Evolutionary conservation across 2,797 vertebrate species (phyloP).

Genomic region (Scleropages formosus): DNA sequence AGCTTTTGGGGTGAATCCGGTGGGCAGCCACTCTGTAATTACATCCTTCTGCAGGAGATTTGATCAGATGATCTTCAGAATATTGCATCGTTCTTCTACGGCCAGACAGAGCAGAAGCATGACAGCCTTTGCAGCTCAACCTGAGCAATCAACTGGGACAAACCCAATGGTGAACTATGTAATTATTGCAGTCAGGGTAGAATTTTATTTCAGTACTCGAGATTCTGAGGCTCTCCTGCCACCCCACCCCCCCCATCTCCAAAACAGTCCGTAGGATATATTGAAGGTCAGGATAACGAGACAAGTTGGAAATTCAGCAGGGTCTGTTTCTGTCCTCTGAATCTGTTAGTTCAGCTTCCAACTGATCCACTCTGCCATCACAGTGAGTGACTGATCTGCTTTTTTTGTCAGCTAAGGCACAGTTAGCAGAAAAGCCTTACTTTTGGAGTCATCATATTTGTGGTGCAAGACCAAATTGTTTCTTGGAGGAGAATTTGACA

Average conservation of each 20-base stretch:
- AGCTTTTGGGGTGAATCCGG: too few relatives aligned
- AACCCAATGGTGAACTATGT: slow-evolving; percentile 7
- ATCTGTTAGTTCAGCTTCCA: not conserved
- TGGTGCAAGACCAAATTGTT: not conserved
- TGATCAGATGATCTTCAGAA: slow-evolving; percentile 15
- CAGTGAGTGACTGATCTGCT: not conserved
- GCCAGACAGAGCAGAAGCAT: not conserved
- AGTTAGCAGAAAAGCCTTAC: not conserved
- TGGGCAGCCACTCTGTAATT: slow-evolving; percentile 14
- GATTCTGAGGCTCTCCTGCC: not conserved
- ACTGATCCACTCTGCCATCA: not conserved
- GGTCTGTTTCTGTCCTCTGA: not conserved
- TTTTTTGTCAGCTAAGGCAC: not conserved
- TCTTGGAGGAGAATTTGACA: slow-evolving; percentile 1
- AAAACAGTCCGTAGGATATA: slow-evolving; percentile 1
- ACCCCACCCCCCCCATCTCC: too few relatives aligned
- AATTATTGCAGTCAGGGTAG: slow-evolving; percentile 13
- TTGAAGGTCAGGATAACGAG: slow-evolving; percentile 18
- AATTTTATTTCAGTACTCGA: slow-evolving; percentile 17
- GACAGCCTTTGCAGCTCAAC: slow-evolving; percentile 1
- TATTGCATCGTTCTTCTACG: slow-evolving; percentile 2
- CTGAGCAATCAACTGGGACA: slow-evolving; percentile 6
- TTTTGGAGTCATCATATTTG: not conserved
- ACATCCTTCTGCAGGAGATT: not conserved
- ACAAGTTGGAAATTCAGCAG: not conserved